Evolutionary conservation across 2,888 invertebrate genomes (phyloP).

Genomic region (Margaritifera margaritifera): DNA sequence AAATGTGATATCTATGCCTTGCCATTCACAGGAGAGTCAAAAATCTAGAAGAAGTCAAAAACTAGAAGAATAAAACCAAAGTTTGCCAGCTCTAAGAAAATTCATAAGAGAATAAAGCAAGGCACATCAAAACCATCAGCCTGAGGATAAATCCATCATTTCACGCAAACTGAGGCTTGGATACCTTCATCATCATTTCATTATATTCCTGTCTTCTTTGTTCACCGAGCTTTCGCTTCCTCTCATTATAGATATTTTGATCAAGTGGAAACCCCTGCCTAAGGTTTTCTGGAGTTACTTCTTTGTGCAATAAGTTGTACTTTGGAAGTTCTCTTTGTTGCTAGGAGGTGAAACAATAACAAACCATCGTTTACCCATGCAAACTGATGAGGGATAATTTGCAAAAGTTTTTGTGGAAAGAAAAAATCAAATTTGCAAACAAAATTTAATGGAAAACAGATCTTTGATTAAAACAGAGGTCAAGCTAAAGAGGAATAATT

Average conservation of each 20-base stretch:
- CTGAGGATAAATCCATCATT: neutral
- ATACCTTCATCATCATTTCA: conserved; percentile 42
- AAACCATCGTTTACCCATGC: neutral
- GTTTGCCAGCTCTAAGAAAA: neutral
- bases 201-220: conserved; percentile 60
- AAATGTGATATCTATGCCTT: too few relatives aligned
- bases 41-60: too few relatives aligned
- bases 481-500: too few relatives aligned
- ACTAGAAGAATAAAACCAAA: too few relatives aligned
- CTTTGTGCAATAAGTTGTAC: conserved; percentile 22
- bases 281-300: conserved; percentile 33
- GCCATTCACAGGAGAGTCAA: too few relatives aligned
- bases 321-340: too few relatives aligned
- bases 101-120: neutral
- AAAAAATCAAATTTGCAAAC: too few relatives aligned
- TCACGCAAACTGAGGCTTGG: neutral
- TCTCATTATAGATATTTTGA: conserved; percentile 27
- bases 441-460: too few relatives aligned
- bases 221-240: conserved; percentile 28
- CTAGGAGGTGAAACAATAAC: too few relatives aligned
- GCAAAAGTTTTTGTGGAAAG: too few relatives aligned
- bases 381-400: neutral
- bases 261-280: conserved; percentile 36
- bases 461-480: too few relatives aligned
- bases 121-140: neutral